phyloP scores from a whole-genome alignment of 1,140 invertebrate genomes.

The Drosophila pseudoananassae region DNA sequence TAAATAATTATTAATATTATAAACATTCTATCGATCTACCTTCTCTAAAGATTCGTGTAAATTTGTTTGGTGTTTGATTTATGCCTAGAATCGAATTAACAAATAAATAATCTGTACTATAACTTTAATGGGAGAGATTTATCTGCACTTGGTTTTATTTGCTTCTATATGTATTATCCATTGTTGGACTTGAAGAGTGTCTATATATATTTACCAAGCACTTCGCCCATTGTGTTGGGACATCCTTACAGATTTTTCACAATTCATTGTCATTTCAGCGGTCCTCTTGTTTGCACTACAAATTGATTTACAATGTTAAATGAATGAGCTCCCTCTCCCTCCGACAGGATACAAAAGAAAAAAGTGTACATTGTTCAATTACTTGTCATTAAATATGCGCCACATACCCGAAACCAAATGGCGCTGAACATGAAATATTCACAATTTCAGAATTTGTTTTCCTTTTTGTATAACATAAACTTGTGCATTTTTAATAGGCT shows the following conservation, averaged over 20 bases:
- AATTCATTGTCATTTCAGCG: slow-evolving; percentile 62
- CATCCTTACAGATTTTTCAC: slow-evolving; percentile 36
- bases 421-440: slow-evolving; percentile 28
- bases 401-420: slow-evolving; percentile 9
- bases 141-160: background rate
- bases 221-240: slow-evolving; percentile 37
- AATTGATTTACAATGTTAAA: slow-evolving; percentile 61
- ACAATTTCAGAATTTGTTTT: slow-evolving; percentile 26
- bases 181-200: slow-evolving; percentile 23
- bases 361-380: slow-evolving; percentile 29
- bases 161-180: slow-evolving; percentile 3
- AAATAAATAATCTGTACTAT: slow-evolving; percentile 48
- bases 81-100: slow-evolving; percentile 59
- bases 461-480: slow-evolving; percentile 2
- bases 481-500: slow-evolving; percentile 28
- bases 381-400: slow-evolving; percentile 39
- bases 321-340: slow-evolving; percentile 21
- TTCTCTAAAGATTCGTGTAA: slow-evolving; percentile 48
- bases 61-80: slow-evolving; percentile 77
- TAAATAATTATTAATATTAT: slow-evolving; percentile 55
- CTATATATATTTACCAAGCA: slow-evolving; percentile 21
- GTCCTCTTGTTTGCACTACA: slow-evolving; percentile 39
- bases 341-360: slow-evolving; percentile 15
- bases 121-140: slow-evolving; percentile 20
- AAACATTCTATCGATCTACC: slow-evolving; percentile 54